Base-by-base conservation (phyloP, 2,888 invertebrate genomes). In the Plebejus argus region DNA sequence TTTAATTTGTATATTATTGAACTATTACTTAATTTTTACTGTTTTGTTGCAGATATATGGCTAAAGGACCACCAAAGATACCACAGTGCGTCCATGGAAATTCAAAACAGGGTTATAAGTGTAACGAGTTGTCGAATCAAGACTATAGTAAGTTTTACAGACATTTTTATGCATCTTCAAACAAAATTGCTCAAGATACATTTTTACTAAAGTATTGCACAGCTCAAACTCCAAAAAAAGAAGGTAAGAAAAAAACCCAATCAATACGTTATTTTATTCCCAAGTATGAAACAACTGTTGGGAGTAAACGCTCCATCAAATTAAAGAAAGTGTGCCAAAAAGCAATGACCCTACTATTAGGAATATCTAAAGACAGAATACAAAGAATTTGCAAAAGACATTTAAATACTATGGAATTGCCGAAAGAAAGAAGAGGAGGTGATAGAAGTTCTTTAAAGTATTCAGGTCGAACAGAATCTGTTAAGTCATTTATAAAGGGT, bases 341-440 rank as follows among this genome's bases (percentile, higher is more conserved):
- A 79, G 78, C 80, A 78, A 76, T 53, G 18, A 53, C 53, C 53
- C 3, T 4, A 53, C 53, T 80, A 80, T 71, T 82, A 72, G 80
- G 79, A 78, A 77, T 81, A 20, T 81, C 82, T 53, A 82, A 58
- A 56, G 81, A 81, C 28, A 70, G 82, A 78, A 81, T 82, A 76
- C 80, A 81, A 78, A 81, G 81, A 79, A 82, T 81, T 79, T 81
- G 81, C 75, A 81, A 81, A 79, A 56, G 75, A 10, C 80, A 82
- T 80, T 56, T 79, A 78, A 81, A 76, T 33, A 80, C 80, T 75
- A 80, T 80, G 80, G 77, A 20, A 79, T 20, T 82, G 71, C 81
- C 81, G 35, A 79, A 79, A 75, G 81, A 81, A 79, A 61, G 74
- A 79, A 79, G 81, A 76, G 79, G 79, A 18, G 79, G 81, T 45